Evolutionary conservation across 2,797 vertebrate genomes (phyloP), one percentile per base, ranked within the genome.

Genomic region (Todus mexicanus): DNA sequence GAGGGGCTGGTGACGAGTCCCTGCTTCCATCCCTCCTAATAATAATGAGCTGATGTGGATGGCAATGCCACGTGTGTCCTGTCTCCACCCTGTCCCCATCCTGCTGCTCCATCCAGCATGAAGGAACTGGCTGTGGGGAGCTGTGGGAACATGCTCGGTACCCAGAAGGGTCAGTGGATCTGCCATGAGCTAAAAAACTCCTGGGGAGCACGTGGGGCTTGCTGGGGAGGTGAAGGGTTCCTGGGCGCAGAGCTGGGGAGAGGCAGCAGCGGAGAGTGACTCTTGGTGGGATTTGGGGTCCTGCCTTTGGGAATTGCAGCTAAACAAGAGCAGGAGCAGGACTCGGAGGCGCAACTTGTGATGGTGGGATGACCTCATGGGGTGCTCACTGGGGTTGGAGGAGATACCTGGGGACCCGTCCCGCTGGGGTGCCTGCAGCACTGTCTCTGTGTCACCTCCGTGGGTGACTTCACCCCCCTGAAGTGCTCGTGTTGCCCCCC

Each of bases 111-210:
- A 26, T 45, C 20, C 64, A 18, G 68, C 31, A 1, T 1, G 1
- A 15, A 26, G 47, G 35, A 66, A 2, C 3, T 1, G 4, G 19
- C 25, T 0, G 2, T 0, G 1, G 16, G 33, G 40, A 31, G 53
- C 43, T 61, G 65, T 0, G 1, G 65, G 45, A 56, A 21, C 2
- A 13, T 40, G 25, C 38, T 61, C 2, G 2, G 23, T 22, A 48
- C 65, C 48, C 43, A 2, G 33, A 2, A 13, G 47, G 48, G 33
- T 16, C 3, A 4, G 4, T 26, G 53, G 14, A 6, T 43, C 35
- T 74, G 27, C 38, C 14, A 27, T 6, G 11, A 45, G 31, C 7
- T 12, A n/a, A 69, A 79, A 56, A 6, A 27, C 48, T 76, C 50
- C 33, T 43, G 64, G 27, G 43, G 26, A 61, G 25, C 12, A 0